A percentile compares a stretch with the other conserved stretches of the same genome.
phyloP scores from a whole-genome alignment of 2,888 invertebrate genomes.

The Rhaphigaster nebulosa region DNA sequence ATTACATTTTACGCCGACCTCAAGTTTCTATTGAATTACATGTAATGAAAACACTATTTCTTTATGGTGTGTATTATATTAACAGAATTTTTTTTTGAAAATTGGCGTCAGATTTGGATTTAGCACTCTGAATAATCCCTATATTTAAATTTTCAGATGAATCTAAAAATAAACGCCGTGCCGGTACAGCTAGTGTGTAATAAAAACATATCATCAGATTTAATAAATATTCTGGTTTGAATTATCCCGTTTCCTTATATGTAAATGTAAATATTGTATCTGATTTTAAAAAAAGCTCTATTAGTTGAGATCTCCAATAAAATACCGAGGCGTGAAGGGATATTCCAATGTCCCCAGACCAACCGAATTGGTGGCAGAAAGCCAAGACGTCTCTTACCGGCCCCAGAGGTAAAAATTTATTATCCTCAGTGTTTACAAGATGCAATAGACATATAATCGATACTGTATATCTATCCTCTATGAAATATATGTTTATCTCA shows the following conservation, averaged over 20 bases:
- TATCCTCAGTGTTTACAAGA: background rate
- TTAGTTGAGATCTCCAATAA: background rate
- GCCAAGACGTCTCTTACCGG: background rate
- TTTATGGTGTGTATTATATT: no score
- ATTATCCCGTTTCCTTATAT: background rate
- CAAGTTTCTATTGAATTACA: no score
- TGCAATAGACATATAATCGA: slow-evolving; percentile 17
- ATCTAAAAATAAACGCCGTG: no score
- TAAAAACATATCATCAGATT: background rate
- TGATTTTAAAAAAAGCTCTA: background rate
- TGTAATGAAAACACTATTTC: no score
- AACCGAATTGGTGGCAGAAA: background rate
- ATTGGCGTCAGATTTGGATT: no score
- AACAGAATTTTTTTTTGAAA: no score
- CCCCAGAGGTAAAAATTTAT: background rate
- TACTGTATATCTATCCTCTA: slow-evolving; percentile 13
- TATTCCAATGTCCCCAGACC: background rate
- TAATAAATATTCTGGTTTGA: background rate
- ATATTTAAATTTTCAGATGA: no score
- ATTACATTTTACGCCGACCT: no score
- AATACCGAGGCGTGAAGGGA: background rate
- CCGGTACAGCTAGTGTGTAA: no score
- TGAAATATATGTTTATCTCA: slow-evolving; percentile 6
- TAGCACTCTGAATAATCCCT: no score
- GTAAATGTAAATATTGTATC: background rate